Evolutionary conservation across 2,113 vertebrate species (phyloP), one percentile per base, ranked within the genome.

Genomic region (Eudorcas thomsonii): DNA sequence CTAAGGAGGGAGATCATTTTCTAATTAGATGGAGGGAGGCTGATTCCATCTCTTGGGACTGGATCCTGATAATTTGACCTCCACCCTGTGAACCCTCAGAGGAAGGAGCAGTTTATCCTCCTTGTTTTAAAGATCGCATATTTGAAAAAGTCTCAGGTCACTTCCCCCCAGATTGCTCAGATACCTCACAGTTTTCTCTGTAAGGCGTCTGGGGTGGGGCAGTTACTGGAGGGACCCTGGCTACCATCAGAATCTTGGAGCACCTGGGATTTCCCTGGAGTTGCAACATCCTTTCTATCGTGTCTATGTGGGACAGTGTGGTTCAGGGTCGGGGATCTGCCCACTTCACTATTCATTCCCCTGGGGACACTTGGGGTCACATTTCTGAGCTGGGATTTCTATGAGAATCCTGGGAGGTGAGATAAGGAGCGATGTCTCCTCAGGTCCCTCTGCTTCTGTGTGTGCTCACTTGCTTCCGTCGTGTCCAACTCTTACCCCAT

Each of bases 391-490:
- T 78, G 39, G 39, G 12, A 8, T 28, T 45, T 78, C 39, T 78
- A 28, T 26, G 23, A 45, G 39, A 28, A 15, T 45, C 25, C 74
- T 8, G 74, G 74, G 39, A 78, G 74, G 39, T 0, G 2, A 78
- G 74, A 78, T 26, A 43, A 77, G 39, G 13, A 26, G 74, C 8
- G 23, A 78, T 16, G 39, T 45, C 11, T 5, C 25, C 74, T 45
- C 74, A 45, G 74, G 13, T 78, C 7, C 25, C 13, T 28, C 74
- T 45, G 39, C 67, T 71, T 71, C n/a, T 0, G 0, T 71, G 10
- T 1, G 5, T 12, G n/a, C 19, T 12, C 16, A 67, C 5, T 39
- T 11, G 5, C n/a, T 71, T 71, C 67, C 11, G 0, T 71, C 1
- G 1, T 39, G 19, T 71, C 67, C 9, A 23, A 6, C n/a, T 71